Evolutionary conservation across 1,140 invertebrate species (phyloP).

Genomic region (Brachionus sp.): DNA sequence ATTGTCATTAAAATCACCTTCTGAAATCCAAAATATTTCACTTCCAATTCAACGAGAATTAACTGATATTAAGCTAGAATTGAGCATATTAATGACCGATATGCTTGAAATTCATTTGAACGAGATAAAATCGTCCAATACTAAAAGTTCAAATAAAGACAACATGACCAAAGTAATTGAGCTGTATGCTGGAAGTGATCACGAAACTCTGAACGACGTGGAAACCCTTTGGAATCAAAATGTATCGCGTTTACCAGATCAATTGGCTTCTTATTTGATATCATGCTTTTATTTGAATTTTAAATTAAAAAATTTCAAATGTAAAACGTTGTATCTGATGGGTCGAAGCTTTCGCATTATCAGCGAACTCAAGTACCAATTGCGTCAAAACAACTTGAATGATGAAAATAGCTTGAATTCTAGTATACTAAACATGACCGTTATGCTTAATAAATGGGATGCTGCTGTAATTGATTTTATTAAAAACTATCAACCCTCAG

Average conservation of each 20-base stretch:
- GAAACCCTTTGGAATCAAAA: neutral
- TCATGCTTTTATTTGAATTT: neutral
- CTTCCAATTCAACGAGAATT: slow-evolving; percentile 14
- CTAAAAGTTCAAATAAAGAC: neutral
- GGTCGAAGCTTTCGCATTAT: neutral
- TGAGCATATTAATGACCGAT: neutral
- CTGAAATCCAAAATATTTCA: slow-evolving; percentile 14
- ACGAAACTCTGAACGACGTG: neutral
- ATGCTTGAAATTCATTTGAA: slow-evolving; percentile 3
- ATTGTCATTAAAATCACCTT: neutral
- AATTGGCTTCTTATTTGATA: neutral
- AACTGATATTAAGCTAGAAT: slow-evolving; percentile 1
- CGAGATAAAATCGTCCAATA: neutral
- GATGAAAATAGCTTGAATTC: neutral
- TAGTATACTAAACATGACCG: neutral
- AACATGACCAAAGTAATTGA: slow-evolving; percentile 20
- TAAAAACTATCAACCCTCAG: neutral
- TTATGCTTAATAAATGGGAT: slow-evolving; percentile 18
- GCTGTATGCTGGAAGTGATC: neutral
- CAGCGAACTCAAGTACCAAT: neutral
- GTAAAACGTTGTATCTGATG: neutral
- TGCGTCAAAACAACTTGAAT: neutral
- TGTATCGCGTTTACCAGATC: neutral
- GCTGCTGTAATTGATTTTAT: neutral
- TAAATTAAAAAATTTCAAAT: slow-evolving; percentile 2